Conservation (phyloP, 2,888 invertebrate species). For the Mycogona germanica region DNA sequence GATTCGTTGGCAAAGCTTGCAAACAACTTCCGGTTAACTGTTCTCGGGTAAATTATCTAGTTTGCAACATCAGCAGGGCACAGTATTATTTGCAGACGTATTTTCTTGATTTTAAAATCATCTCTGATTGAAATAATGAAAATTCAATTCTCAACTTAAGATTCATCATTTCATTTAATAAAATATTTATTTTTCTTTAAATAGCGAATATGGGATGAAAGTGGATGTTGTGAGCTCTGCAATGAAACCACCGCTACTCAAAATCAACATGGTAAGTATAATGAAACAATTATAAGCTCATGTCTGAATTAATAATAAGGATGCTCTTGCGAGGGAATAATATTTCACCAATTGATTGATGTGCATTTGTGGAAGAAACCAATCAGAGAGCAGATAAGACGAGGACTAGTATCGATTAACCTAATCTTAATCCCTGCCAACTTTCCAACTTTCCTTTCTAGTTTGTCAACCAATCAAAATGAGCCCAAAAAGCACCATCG, state of each 20-base stretch:
- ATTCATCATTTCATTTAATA: background rate
- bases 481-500: slow-evolving; percentile 22
- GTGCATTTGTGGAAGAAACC: background rate
- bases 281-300: too few species aligned
- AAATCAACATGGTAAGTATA: background rate
- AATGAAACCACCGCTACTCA: background rate
- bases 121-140: background rate
- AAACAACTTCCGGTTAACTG: slow-evolving; percentile 19
- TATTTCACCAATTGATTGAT: background rate
- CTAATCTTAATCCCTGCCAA: too few species aligned
- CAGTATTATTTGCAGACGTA: background rate
- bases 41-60: slow-evolving; percentile 16
- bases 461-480: slow-evolving; percentile 22
- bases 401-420: too few species aligned
- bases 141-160: too few species aligned
- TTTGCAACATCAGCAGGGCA: background rate
- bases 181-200: slow-evolving; percentile 6
- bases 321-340: background rate
- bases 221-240: slow-evolving; percentile 20
- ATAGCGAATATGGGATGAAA: slow-evolving; percentile 19
- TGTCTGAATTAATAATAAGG: background rate
- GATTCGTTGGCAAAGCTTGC: slow-evolving; percentile 19
- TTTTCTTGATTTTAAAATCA: background rate
- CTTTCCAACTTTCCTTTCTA: background rate
- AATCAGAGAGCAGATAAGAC: too few species aligned